Base-by-base conservation (phyloP, 2,113 vertebrate species). In the Cololabis saira region DNA sequence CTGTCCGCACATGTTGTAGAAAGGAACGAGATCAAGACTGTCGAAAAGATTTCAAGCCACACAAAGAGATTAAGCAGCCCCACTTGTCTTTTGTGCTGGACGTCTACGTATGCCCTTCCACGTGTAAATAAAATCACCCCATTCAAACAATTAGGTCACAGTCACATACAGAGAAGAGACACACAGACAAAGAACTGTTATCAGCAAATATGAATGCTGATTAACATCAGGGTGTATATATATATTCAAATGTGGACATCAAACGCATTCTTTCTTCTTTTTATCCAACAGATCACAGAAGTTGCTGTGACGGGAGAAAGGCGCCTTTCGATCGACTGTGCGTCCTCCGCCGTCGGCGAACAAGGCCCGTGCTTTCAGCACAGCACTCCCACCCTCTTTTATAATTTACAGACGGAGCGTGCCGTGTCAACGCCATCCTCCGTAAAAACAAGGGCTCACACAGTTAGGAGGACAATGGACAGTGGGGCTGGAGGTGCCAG, bases 341-440 rank as follows among this genome's bases (percentile, higher is more conserved):
- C 24, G 61, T 76, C 77, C 71, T 62, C 63, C 18, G 33, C 21
- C 12, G 24, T 56, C 47, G 17, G 54, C 52, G 71, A 79, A 89
- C 85, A 87, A 72, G 82, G 74, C 78, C 68, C 0, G 24, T 0
- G 12, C 81, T 78, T 80, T 85, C 65, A 78, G 69, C 53, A 3
- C 30, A 2, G 13, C 57, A 70, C 76, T 33, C 71, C 67, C 43
- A 16, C 76, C 66, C 73, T 76, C 84, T 86, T 90, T 88, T 76
- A 86, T 90, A 80, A 87, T 87, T 88, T 88, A 88, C 86, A 86
- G 87, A 88, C 71, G 87, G 75, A 89, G 86, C 76, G 87, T 90
- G 88, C 81, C 85, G 30, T 49, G 51, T 71, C 71, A 78, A 66
- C 48, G 59, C 68, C 51, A 27, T 17, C 70, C 64, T 71, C 56